Percentiles rank a stretch among this genome's conserved stretches.
Conservation (phyloP, 2,888 invertebrate genomes). For the Epinotia demarniana region DNA sequence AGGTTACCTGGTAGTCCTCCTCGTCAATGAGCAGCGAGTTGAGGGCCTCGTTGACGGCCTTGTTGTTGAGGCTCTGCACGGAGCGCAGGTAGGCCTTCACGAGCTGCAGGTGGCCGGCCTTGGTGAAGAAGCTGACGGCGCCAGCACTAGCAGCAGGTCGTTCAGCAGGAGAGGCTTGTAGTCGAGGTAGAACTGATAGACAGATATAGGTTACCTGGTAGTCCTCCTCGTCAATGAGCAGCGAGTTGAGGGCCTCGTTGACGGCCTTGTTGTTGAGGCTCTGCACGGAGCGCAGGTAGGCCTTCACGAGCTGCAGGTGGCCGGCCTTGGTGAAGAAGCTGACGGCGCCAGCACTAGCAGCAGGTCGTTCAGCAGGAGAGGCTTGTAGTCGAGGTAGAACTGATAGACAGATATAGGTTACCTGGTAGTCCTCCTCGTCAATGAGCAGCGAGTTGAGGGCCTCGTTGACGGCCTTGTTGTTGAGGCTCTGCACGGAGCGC, state of each 20-base stretch:
- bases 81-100: slow-evolving; percentile 99
- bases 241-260: slow-evolving; percentile 98
- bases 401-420: slow-evolving; percentile 82
- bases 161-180: too few relatives aligned
- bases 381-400: slow-evolving; percentile 99
- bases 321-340: slow-evolving; percentile 91
- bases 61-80: slow-evolving; percentile 99
- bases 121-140: slow-evolving; percentile 91
- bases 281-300: slow-evolving; percentile 98
- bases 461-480: slow-evolving; percentile 99
- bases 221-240: slow-evolving; percentile 99
- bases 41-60: slow-evolving; percentile 99
- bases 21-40: slow-evolving; percentile 98
- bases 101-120: slow-evolving; percentile 95
- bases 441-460: slow-evolving; percentile 98
- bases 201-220: slow-evolving; percentile 86
- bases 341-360: too few relatives aligned
- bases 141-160: too few relatives aligned
- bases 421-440: slow-evolving; percentile 98
- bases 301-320: slow-evolving; percentile 98
- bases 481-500: slow-evolving; percentile 98
- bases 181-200: slow-evolving; percentile 99
- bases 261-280: slow-evolving; percentile 99
- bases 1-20: slow-evolving; percentile 94
- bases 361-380: too few relatives aligned